Base-by-base conservation (phyloP, 1,140 invertebrate species). In the Stegodyphus dumicola region DNA sequence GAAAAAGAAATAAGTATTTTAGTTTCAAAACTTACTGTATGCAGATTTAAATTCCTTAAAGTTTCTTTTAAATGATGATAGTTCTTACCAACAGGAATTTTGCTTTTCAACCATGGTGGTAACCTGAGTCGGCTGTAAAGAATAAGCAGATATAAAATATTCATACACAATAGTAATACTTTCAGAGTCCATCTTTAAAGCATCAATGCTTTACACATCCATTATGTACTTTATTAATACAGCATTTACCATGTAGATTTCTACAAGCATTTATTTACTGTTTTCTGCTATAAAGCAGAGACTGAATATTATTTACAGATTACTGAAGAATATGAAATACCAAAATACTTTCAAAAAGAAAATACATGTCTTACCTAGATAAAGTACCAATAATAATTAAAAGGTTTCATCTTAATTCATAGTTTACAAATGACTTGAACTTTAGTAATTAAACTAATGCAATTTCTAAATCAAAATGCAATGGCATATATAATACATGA, bases 31-130 rank as follows among this genome's bases (percentile, higher is more conserved):
- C 90, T 89, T 87, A 92, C 98, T 5, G 99, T 99, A 88, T 97
- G 95, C 10, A 99, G 92, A 88, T 98, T 99, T 13, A 99, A 92
- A 15, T 94, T 93, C 79, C 96, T 91, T 11, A 99, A 91, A 89
- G 97, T 95, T 74, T 95, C 92, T 89, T 99, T 99, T 15, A 99
- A 91, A 89, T 93, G 90, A 94, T 89, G 88, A 88, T 92, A 93
- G 87, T 92, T 92, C 88, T 92, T 92, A 90, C 95, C 97, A 88
- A 95, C 94, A 11, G 98, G 97, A 90, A 99, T 99, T 89, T 96
- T 94, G 66, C 95, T 97, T 90, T 99, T 99, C 54, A 99, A 90
- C 99, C 99, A 99, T 73, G 97, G 96, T 18, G 99, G 98, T 76
- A 99, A 91, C 80, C 97, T 92, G 51, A 99, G 91, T 79, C 97